A percentile compares a stretch with the other conserved stretches of the same genome.
Conservation (phyloP, 2,113 vertebrate species). For the Hystrix brachyura region DNA sequence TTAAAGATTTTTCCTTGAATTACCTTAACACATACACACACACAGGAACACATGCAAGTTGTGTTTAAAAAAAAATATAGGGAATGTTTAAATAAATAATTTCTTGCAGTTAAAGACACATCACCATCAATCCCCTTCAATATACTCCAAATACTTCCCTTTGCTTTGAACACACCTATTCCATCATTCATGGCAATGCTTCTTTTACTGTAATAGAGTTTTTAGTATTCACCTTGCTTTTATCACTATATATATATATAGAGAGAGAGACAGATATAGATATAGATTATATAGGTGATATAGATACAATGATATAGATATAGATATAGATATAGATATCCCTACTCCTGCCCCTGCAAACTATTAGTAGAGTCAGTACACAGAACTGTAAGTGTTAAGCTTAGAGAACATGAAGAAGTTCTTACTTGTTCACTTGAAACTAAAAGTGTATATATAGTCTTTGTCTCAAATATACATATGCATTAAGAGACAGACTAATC, state of each 20-base stretch:
- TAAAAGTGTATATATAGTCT: background rate
- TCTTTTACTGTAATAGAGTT: background rate
- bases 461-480: background rate
- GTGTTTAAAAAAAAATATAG: background rate
- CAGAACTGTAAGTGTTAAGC: background rate
- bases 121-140: background rate
- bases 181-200: background rate
- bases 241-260: background rate
- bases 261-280: background rate
- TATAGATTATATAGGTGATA: background rate
- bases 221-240: background rate
- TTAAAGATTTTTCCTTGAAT: background rate
- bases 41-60: background rate
- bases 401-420: background rate
- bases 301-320: background rate
- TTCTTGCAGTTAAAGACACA: background rate
- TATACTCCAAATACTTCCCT: background rate
- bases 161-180: background rate
- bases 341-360: background rate
- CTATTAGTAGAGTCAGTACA: background rate
- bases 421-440: slow-evolving; percentile 25
- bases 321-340: background rate
- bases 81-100: background rate
- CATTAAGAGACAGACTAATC: background rate
- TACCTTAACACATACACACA: background rate